phyloP scores from a whole-genome alignment of 64 coral and sea anemone species.

The Actinia tenebrosa region DNA sequence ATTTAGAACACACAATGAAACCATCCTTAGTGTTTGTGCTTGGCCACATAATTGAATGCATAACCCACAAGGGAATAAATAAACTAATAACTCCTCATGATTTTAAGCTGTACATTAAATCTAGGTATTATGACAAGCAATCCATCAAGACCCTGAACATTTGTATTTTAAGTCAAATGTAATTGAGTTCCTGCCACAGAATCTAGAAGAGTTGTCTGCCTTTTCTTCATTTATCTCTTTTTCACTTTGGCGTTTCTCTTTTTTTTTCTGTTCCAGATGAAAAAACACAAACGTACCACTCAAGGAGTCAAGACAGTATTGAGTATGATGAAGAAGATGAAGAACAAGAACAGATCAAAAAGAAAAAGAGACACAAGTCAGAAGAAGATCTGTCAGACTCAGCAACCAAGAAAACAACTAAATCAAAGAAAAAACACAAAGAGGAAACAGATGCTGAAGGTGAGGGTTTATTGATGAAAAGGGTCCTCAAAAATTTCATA shows the following conservation, averaged over 20 bases:
- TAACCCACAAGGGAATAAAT: too few species aligned
- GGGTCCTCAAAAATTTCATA: too few species aligned
- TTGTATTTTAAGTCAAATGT: too few species aligned
- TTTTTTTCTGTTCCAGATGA: conserved; percentile 32
- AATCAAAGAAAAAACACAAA: conserved; percentile 56
- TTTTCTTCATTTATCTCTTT: not conserved
- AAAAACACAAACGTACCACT: conserved; percentile 19
- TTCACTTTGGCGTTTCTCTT: not conserved
- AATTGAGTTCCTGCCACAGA: too few species aligned
- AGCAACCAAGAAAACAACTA: conserved; percentile 32
- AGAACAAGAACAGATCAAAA: conserved; percentile 28
- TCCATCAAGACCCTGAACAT: too few species aligned
- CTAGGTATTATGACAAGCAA: too few species aligned
- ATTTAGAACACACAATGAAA: too few species aligned
- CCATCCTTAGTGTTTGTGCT: not conserved
- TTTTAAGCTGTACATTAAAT: too few species aligned
- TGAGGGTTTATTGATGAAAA: not conserved
- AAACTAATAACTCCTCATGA: too few species aligned
- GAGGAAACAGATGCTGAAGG: conserved; percentile 49
- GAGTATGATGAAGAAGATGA: conserved; percentile 71
- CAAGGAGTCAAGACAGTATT: conserved; percentile 69
- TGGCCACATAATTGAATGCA: too few species aligned
- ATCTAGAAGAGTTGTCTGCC: not conserved
- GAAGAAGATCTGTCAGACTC: conserved; percentile 40
- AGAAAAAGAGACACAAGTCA: conserved; percentile 48